Conservation (phyloP, 92 coral and sea anemone genomes). For the Siderastrea radians region DNA sequence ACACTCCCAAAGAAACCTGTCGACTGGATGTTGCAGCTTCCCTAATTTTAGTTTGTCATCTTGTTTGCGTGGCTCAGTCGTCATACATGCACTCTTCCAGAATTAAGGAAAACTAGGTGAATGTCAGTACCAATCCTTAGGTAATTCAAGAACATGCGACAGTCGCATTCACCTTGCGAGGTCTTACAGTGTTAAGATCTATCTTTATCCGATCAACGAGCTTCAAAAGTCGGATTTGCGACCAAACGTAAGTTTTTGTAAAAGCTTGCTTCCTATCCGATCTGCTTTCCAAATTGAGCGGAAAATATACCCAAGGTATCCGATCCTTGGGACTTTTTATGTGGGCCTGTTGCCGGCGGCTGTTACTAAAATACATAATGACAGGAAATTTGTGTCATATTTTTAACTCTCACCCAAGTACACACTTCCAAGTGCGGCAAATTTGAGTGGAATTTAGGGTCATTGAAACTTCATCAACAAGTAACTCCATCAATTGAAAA, state of each 20-base stretch:
- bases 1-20: constrained; percentile 11
- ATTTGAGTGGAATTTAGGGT: constrained; percentile 1
- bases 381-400: constrained; percentile 12
- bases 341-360: constrained; percentile 6
- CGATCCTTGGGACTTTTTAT: no score
- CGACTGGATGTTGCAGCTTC: background rate
- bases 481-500: background rate
- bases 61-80: background rate
- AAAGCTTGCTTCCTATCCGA: background rate
- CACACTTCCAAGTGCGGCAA: background rate
- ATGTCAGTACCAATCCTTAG: background rate
- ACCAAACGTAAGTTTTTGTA: constrained; percentile 16
- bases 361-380: background rate
- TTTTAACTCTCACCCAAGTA: background rate
- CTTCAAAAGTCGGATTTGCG: background rate
- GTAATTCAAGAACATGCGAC: background rate
- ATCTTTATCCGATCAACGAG: constrained; percentile 18
- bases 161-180: background rate
- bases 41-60: background rate
- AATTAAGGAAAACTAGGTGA: background rate
- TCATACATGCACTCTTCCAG: background rate
- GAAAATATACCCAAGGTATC: background rate
- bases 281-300: background rate
- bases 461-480: background rate
- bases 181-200: background rate